phyloP scores from a whole-genome alignment of 2,888 invertebrate genomes.

The Pelosia muscerda region DNA sequence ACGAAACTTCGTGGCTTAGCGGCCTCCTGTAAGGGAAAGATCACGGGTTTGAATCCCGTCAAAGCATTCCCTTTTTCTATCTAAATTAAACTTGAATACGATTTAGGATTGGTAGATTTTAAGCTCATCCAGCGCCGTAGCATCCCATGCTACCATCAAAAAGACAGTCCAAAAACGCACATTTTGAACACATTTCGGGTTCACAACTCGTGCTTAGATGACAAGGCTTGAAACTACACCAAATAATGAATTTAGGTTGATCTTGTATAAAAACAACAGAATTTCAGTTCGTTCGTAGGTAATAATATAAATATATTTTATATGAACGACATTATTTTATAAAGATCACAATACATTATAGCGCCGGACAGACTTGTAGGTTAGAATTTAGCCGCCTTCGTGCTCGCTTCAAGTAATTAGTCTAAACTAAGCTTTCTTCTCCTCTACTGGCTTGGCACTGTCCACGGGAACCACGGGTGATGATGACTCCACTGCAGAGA shows the following conservation, averaged over 20 bases:
- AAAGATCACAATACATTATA: slow-evolving; percentile 45
- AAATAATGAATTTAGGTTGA: not conserved
- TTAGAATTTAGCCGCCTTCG: slow-evolving; percentile 29
- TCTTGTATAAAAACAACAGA: not conserved
- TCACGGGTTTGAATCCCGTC: too few species aligned
- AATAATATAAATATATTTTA: slow-evolving; percentile 24
- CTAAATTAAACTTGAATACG: too few species aligned
- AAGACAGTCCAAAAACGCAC: too few species aligned
- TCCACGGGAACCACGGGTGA: slow-evolving; percentile 25
- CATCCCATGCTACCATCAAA: too few species aligned
- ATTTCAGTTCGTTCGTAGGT: not conserved
- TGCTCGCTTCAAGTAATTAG: slow-evolving; percentile 27
- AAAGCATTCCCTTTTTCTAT: too few species aligned
- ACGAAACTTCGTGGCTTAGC: too few species aligned
- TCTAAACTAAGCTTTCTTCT: slow-evolving; percentile 54
- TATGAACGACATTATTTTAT: slow-evolving; percentile 48
- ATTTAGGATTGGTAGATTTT: too few species aligned
- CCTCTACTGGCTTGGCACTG: slow-evolving; percentile 44
- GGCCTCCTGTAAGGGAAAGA: too few species aligned
- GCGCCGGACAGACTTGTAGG: slow-evolving; percentile 36
- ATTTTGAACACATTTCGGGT: too few species aligned
- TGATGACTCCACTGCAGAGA: slow-evolving; percentile 23
- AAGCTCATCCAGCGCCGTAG: too few species aligned
- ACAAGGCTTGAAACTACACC: too few species aligned
- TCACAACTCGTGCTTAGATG: too few species aligned